A percentile compares a stretch with the other conserved stretches of the same genome.
Evolutionary conservation across 2,888 invertebrate genomes (phyloP).

Genomic region (Phytoseiulus persimilis): DNA sequence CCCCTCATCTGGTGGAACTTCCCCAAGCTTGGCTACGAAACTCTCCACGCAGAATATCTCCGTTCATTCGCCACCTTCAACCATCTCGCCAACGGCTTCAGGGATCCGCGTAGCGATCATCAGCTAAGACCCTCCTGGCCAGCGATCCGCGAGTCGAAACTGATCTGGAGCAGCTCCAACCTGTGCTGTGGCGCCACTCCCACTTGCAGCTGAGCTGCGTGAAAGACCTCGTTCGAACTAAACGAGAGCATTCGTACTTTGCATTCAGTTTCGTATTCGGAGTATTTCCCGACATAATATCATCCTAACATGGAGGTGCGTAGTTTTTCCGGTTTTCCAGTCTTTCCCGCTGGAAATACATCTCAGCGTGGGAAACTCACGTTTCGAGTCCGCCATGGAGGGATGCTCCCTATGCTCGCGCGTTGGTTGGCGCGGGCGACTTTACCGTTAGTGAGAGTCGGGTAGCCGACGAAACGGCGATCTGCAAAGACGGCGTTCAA

Average conservation of each 20-base stretch:
- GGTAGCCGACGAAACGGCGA: too few relatives aligned
- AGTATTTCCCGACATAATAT: too few relatives aligned
- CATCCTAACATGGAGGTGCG: too few relatives aligned
- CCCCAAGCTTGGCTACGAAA: constrained; percentile 47
- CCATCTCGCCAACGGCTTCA: constrained; percentile 49
- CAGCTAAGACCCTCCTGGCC: constrained; percentile 49
- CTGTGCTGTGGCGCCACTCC: constrained; percentile 45
- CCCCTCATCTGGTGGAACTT: constrained; percentile 50
- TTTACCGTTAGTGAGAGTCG: too few relatives aligned
- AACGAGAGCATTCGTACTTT: constrained; percentile 48
- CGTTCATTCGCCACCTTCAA: constrained; percentile 50
- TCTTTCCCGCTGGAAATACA: too few relatives aligned
- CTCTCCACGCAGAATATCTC: constrained; percentile 50
- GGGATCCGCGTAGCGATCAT: constrained; percentile 49
- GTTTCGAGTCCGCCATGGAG: too few relatives aligned
- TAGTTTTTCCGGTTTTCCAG: too few relatives aligned
- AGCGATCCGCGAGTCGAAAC: constrained; percentile 48
- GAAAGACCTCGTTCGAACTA: constrained; percentile 48
- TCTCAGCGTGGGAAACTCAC: too few relatives aligned
- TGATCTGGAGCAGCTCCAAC: constrained; percentile 43
- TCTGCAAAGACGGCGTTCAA: too few relatives aligned
- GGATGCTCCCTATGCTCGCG: too few relatives aligned
- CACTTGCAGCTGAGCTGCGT: constrained; percentile 48
- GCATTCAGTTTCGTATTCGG: constrained; percentile 50
- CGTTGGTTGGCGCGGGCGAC: too few relatives aligned